Base-by-base conservation (phyloP, 1,140 invertebrate genomes). In the Papilio helenus region DNA sequence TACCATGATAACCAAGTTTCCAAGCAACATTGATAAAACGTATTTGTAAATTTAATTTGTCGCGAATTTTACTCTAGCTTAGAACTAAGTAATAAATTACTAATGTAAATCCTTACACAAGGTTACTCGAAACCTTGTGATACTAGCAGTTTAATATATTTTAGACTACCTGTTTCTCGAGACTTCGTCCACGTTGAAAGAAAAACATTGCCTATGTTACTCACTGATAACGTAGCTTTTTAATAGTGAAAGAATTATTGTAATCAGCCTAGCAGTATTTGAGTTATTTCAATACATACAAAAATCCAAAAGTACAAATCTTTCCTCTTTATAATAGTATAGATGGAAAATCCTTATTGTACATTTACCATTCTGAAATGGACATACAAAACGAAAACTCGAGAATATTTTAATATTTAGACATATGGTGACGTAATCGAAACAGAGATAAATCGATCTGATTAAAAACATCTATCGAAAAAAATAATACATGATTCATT, bases 1-100 rank as follows among this genome's bases (percentile, higher is more conserved):
- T 74, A 44, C 49, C n/a, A 26, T 49, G 72, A 74, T 74, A 74
- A 74, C 39, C 16, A 23, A 44, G 20, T 74, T 74, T 74, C 42
- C 42, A 44, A 49, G 16, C 7, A 72, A 44, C 71, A 20, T 72
- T 72, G 71, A 72, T 44, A n/a, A 20, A 72, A 72, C 7, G 18
- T 34, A 68, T 26, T 68, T 34, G 23, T 14, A 8, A 68, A 68
- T 29, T 18, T 12, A 72, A 72, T 72, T 12, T 42, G 68, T 72
- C 18, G 51, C 51, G n/a, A 55, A 55, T 8, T 8, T 18, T n/a
- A 55, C n/a, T n/a, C 18, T 51, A 51, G 18, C 2, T 51, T 18
- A 2, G 4, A 9, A 55, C n/a, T n/a, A 18, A 18, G 46, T 18
- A 49, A 49, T 49, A 18, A 20, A 8, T 55, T 55, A 20, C 51